Conservation (phyloP, 2,888 invertebrate species). For the Chymomyza amoena region DNA sequence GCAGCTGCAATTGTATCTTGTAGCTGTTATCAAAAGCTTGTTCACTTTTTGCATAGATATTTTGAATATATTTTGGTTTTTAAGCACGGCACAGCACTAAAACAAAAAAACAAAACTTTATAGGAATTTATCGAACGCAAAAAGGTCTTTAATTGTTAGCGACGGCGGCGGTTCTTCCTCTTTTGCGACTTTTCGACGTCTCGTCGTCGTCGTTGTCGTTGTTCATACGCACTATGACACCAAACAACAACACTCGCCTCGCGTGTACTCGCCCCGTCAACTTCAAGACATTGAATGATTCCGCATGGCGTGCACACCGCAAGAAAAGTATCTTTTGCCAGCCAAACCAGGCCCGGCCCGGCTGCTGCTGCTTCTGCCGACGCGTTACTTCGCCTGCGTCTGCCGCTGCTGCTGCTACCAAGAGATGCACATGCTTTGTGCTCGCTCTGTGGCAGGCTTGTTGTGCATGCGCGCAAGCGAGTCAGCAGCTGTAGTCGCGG, state of each 20-base stretch:
- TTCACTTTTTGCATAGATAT: background rate
- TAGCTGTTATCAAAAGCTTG: background rate
- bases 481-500: conserved; percentile 27
- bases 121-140: background rate
- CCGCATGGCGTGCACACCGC: conserved; percentile 68
- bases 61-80: too few relatives aligned
- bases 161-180: conserved; percentile 12
- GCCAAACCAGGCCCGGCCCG: conserved; percentile 6
- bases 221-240: conserved; percentile 11
- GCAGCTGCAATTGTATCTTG: background rate
- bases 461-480: conserved; percentile 36
- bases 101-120: background rate
- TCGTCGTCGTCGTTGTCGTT: background rate
- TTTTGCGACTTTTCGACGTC: conserved; percentile 15
- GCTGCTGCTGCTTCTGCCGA: conserved; percentile 24
- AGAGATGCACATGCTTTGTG: background rate
- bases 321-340: conserved; percentile 68
- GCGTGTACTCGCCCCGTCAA: conserved; percentile 75
- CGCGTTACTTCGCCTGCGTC: background rate
- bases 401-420: background rate
- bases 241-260: conserved; percentile 55
- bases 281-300: conserved; percentile 76
- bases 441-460: conserved; percentile 7
- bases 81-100: background rate
- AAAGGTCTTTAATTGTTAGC: background rate